Evolutionary conservation across 2,113 vertebrate genomes (phyloP).

Genomic region (Seriola aureovittata): DNA sequence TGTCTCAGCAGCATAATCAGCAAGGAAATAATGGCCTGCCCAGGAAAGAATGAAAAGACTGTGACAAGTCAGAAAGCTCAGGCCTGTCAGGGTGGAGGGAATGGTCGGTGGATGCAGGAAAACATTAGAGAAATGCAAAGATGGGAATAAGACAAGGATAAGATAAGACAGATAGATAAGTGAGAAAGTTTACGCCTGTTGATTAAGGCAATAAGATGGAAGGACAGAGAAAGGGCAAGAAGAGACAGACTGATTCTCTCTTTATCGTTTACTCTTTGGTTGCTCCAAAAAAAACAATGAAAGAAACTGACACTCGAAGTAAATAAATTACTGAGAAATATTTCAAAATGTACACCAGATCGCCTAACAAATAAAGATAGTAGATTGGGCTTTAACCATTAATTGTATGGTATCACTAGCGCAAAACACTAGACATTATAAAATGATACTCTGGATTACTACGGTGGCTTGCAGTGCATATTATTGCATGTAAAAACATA

Average conservation of each 20-base stretch:
- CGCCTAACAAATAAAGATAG: too few species aligned
- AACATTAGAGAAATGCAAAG: not conserved
- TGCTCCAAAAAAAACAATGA: too few species aligned
- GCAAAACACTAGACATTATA: too few species aligned
- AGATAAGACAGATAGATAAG: not conserved
- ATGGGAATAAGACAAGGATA: conserved; percentile 3
- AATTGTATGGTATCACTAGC: too few species aligned
- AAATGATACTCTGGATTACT: too few species aligned
- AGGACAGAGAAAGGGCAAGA: not conserved
- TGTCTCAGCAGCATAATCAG: not conserved
- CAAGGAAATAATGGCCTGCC: not conserved
- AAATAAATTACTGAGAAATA: too few species aligned
- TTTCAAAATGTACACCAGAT: too few species aligned
- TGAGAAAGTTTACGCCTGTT: conserved; percentile 3
- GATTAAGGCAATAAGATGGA: not conserved
- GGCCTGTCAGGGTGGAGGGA: conserved; percentile 6
- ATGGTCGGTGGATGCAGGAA: not conserved
- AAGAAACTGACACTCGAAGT: too few species aligned
- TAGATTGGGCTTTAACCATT: too few species aligned
- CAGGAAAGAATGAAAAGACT: not conserved
- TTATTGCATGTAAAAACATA: too few species aligned
- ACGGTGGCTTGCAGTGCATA: too few species aligned
- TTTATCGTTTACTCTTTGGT: too few species aligned
- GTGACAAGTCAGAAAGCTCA: not conserved
- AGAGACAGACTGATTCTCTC: not conserved